These are phyloP conservation scores for Beris morrisii DNA, from an alignment of 2,888 invertebrate species.

Conservation along the genomic window DNA sequence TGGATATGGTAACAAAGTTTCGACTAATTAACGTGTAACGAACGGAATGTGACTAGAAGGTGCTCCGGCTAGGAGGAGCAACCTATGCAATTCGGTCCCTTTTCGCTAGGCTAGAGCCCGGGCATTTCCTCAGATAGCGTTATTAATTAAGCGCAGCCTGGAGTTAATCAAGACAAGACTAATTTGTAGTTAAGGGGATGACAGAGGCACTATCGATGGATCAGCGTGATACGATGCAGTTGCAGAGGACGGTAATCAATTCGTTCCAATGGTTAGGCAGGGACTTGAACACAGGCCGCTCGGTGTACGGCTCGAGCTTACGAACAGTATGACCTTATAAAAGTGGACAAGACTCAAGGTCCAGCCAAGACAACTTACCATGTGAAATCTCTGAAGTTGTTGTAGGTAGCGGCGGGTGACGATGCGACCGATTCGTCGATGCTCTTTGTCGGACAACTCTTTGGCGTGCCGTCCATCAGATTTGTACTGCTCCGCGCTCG, in stretches of 20 bases:
- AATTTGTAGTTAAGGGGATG: slow-evolving; percentile 13
- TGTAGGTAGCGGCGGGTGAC: slow-evolving; percentile 48
- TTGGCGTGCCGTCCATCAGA: slow-evolving; percentile 44
- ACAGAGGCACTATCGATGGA: not conserved
- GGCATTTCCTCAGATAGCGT: too few relatives aligned
- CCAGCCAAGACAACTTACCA: slow-evolving; percentile 56
- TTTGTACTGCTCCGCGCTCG: slow-evolving; percentile 54
- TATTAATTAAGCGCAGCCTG: too few relatives aligned
- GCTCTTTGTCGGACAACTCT: slow-evolving; percentile 11
- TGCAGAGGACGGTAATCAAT: slow-evolving; percentile 2
- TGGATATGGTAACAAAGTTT: slow-evolving; percentile 20
- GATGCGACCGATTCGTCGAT: slow-evolving; percentile 35
- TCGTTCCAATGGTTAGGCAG: slow-evolving; percentile 5
- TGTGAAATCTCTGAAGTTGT: slow-evolving; percentile 61
- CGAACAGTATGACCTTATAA: too few relatives aligned
- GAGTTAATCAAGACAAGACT: slow-evolving; percentile 25
- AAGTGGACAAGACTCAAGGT: too few relatives aligned
- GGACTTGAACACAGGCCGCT: too few relatives aligned
- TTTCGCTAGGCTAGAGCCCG: too few relatives aligned
- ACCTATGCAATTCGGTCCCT: too few relatives aligned
- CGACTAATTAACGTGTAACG: slow-evolving; percentile 28
- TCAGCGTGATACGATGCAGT: not conserved
- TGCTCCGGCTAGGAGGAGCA: too few relatives aligned
- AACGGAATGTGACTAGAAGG: slow-evolving; percentile 15
- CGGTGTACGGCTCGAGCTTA: too few relatives aligned